Evolutionary conservation across 2,888 invertebrate genomes (phyloP).

Genomic region (Ormyrus nitidulus): DNA sequence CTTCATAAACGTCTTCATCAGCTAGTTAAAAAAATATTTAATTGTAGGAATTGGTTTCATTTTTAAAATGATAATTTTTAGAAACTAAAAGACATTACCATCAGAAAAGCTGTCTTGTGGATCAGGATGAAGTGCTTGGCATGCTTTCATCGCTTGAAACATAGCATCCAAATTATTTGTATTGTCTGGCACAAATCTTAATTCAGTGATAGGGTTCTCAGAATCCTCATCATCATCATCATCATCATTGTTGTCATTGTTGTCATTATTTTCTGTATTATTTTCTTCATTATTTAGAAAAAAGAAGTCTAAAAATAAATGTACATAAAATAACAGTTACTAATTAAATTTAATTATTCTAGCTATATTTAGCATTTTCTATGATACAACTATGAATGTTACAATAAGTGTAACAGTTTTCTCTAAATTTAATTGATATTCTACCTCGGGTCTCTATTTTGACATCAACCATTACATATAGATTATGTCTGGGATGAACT

Average conservation of each 20-base stretch:
- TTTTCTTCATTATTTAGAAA: conserved; percentile 39
- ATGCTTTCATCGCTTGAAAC: conserved; percentile 85
- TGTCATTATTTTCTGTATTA: conserved; percentile 3
- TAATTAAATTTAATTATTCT: too few species aligned
- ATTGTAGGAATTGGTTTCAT: neutral
- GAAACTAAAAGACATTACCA: conserved; percentile 64
- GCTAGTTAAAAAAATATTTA: conserved; percentile 66
- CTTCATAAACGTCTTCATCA: conserved; percentile 77
- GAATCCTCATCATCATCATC: conserved; percentile 77
- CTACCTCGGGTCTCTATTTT: conserved; percentile 79
- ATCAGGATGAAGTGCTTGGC: conserved; percentile 89
- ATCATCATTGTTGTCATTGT: conserved; percentile 48
- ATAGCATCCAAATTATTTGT: conserved; percentile 80
- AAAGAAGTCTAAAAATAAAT: too few species aligned
- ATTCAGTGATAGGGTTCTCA: conserved; percentile 81
- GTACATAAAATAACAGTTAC: too few species aligned
- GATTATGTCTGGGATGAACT: conserved; percentile 81
- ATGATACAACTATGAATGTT: conserved; percentile 14
- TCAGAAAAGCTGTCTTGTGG: conserved; percentile 80
- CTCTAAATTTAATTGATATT: conserved; percentile 47
- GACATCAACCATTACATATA: conserved; percentile 85
- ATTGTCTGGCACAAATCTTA: conserved; percentile 84
- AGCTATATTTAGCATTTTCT: neutral
- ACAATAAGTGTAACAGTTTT: neutral
- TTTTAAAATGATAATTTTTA: too few species aligned